Conservation (phyloP, 2,888 invertebrate genomes). For the Allygus modestus region DNA sequence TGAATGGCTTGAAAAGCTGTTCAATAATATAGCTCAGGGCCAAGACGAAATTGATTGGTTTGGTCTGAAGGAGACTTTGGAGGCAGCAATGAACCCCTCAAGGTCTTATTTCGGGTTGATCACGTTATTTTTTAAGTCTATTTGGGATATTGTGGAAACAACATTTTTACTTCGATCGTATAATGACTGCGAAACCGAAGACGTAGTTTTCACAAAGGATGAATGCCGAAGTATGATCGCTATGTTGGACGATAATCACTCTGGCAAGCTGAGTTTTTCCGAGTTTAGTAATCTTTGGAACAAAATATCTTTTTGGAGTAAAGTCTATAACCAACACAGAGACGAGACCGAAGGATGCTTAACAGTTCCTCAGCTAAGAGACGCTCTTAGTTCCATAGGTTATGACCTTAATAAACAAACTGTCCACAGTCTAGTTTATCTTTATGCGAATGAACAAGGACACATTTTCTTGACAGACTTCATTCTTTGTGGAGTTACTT, state of each 20-base stretch:
- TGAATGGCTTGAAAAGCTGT: background rate
- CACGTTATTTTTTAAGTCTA: background rate
- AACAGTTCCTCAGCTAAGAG: background rate
- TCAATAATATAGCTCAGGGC: background rate
- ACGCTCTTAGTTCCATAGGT: background rate
- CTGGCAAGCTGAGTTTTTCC: background rate
- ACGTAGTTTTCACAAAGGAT: background rate
- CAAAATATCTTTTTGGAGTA: slow-evolving; percentile 5
- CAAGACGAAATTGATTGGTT: background rate
- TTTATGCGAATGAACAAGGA: background rate
- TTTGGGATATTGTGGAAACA: background rate
- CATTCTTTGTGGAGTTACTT: background rate
- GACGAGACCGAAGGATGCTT: background rate
- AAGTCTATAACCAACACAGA: background rate
- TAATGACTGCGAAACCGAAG: background rate
- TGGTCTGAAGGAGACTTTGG: background rate
- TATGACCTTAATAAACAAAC: background rate
- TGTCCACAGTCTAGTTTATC: background rate
- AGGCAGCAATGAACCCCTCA: background rate
- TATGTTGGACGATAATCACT: slow-evolving; percentile 26
- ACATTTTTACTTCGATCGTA: background rate
- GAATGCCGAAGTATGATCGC: slow-evolving; percentile 24
- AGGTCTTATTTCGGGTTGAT: background rate
- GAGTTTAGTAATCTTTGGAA: background rate
- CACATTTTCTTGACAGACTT: background rate